These are phyloP conservation scores for Pedicia rivosa DNA, from an alignment of 2,888 invertebrate genomes.

Conservation along the genomic window DNA sequence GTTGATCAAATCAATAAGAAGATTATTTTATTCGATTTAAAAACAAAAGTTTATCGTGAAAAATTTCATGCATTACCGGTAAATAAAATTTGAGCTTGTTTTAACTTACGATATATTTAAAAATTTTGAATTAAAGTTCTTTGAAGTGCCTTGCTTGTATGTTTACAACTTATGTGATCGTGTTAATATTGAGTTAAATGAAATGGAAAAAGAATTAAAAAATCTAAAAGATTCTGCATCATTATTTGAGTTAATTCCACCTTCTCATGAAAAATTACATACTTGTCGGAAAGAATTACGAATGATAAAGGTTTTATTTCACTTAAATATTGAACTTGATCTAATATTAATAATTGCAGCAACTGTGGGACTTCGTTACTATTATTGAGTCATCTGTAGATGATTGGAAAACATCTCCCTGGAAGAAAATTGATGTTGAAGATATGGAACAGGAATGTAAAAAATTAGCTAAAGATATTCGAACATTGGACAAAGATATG, in stretches of 20 bases:
- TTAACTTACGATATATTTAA: background rate
- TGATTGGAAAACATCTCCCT: slow-evolving; percentile 86
- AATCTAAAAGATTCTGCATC: slow-evolving; percentile 54
- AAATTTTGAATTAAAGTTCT: slow-evolving; percentile 29
- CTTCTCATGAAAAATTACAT: slow-evolving; percentile 65
- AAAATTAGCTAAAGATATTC: slow-evolving; percentile 70
- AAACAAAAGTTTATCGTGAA: slow-evolving; percentile 59
- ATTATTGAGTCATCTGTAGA: slow-evolving; percentile 68
- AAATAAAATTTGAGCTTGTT: background rate
- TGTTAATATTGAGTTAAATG: slow-evolving; percentile 44
- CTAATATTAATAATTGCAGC: slow-evolving; percentile 26
- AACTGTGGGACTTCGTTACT: slow-evolving; percentile 79
- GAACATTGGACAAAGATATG: slow-evolving; percentile 66
- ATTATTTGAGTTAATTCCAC: slow-evolving; percentile 73
- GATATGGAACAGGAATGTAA: slow-evolving; percentile 92
- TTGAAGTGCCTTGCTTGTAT: slow-evolving; percentile 44
- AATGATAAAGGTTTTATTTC: slow-evolving; percentile 40
- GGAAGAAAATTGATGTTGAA: slow-evolving; percentile 89
- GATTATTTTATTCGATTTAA: slow-evolving; percentile 62
- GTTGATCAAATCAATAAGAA: slow-evolving; percentile 73
- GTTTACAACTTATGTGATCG: slow-evolving; percentile 55
- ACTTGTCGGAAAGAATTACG: slow-evolving; percentile 61
- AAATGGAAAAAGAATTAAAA: slow-evolving; percentile 51
- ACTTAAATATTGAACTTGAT: background rate
- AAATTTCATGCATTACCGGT: slow-evolving; percentile 42